Evolutionary conservation across 2,113 vertebrate species (phyloP), one percentile per base, ranked within the genome.

Genomic region (Arenaria interpres): DNA sequence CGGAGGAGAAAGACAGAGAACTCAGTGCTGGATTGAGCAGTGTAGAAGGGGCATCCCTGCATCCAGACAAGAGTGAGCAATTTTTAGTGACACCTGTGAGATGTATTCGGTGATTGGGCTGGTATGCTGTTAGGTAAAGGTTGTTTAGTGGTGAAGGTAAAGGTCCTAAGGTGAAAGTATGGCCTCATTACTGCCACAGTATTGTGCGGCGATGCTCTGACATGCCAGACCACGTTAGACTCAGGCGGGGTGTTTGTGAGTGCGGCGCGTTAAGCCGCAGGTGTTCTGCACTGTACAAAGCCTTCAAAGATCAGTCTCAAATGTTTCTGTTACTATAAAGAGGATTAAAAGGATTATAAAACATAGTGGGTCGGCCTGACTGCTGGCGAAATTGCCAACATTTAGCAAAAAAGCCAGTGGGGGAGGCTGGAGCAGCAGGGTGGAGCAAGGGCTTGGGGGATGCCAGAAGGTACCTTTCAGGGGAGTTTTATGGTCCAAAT

Each of bases 271-370:
- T 30, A 62, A 96, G 85, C 94, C 12, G 8, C 98, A 98, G 98
- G 98, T 98, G 98, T 97, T 97, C 97, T 85, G 79, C 11, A 14
- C 66, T 22, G 53, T 54, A 95, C 96, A 96, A 96, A 97, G 85
- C 94, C 96, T 97, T 97, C 97, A 97, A 96, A 98, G 97, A 97
- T 97, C 96, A 93, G 92, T 90, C 95, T 91, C 93, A 95, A 97
- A 96, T 96, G 92, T 97, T 98, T 95, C 97, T 96, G 95, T 97
- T 97, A 56, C 97, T 85, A 96, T 98, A 98, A 98, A 97, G 96
- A 96, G 96, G 97, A 98, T 98, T 98, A 97, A 97, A 98, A 94
- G 95, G 97, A 97, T 98, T 98, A 97, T 97, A 97, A 97, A 98
- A 90, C 95, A 43, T 82, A 96, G 96, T 67, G 81, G 88, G 39